Evolutionary conservation across 2,113 vertebrate species (phyloP).

Genomic region (Nettapus auritus): DNA sequence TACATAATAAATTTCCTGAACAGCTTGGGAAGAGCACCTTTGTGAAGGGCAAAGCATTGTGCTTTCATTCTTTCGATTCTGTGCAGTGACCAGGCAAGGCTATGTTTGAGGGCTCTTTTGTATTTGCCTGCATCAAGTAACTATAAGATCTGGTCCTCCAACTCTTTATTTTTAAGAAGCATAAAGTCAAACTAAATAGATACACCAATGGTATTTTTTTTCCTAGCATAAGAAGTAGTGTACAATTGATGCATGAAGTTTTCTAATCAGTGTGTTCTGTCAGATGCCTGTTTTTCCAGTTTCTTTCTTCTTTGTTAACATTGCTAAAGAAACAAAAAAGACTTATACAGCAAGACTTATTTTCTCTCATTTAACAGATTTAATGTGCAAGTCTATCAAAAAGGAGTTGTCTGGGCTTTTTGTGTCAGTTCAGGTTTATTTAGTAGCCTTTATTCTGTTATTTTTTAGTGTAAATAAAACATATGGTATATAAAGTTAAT

Average conservation of each 20-base stretch:
- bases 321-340: neutral
- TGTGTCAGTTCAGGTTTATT: neutral
- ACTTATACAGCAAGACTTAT: neutral
- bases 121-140: neutral
- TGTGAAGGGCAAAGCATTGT: neutral
- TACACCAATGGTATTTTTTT: neutral
- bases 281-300: neutral
- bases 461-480: neutral
- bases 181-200: neutral
- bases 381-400: neutral
- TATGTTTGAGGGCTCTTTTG: neutral
- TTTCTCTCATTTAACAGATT: neutral
- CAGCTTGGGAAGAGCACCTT: neutral
- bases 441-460: neutral
- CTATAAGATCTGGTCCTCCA: neutral
- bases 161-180: neutral
- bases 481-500: neutral
- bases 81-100: neutral
- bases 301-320: neutral
- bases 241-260: neutral
- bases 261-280: neutral
- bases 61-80: neutral
- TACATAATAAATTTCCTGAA: neutral
- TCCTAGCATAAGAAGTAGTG: neutral
- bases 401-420: neutral